A percentile compares a stretch with the other conserved stretches of the same genome.
phyloP scores from a whole-genome alignment of 2,797 vertebrate genomes.

The Hyperoplus immaculatus region DNA sequence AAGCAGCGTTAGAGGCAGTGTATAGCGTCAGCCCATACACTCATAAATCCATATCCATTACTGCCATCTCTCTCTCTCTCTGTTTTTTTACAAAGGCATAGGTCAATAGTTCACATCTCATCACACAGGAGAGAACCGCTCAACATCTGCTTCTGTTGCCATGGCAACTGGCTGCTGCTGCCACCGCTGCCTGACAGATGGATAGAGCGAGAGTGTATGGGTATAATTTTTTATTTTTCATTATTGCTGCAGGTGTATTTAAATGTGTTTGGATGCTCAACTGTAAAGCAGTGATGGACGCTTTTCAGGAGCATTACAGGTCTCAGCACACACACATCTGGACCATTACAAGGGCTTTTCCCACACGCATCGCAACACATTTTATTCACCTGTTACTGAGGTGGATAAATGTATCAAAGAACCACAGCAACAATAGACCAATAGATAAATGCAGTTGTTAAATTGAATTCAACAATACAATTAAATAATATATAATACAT shows the following conservation, averaged over 20 bases:
- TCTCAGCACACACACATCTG: slow-evolving; percentile 54
- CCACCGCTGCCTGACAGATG: slow-evolving; percentile 24
- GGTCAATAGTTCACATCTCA: slow-evolving; percentile 80
- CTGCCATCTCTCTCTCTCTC: slow-evolving; percentile 51
- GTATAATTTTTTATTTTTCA: slow-evolving; percentile 12
- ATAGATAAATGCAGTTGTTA: rapidly evolving
- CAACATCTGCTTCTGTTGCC: slow-evolving; percentile 81
- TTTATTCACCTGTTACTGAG: slow-evolving; percentile 46
- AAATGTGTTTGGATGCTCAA: slow-evolving; percentile 52
- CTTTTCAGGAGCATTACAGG: slow-evolving; percentile 42
- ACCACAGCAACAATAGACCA: not conserved
- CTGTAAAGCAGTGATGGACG: slow-evolving; percentile 17
- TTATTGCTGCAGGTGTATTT: slow-evolving; percentile 60
- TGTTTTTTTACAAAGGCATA: slow-evolving; percentile 46
- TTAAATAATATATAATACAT: not conserved
- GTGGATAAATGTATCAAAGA: slow-evolving; percentile 5
- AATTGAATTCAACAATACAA: not conserved
- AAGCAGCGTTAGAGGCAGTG: slow-evolving; percentile 50
- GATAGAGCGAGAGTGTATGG: not conserved
- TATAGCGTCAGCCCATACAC: slow-evolving; percentile 51
- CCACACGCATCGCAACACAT: slow-evolving; percentile 49
- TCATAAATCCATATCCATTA: slow-evolving; percentile 80
- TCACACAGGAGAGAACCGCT: slow-evolving; percentile 65
- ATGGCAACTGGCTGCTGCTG: slow-evolving; percentile 71
- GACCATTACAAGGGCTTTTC: slow-evolving; percentile 64